These are phyloP conservation scores for Hemicordylus capensis DNA, from an alignment of 2,113 vertebrate species.

Conservation along the genomic window DNA sequence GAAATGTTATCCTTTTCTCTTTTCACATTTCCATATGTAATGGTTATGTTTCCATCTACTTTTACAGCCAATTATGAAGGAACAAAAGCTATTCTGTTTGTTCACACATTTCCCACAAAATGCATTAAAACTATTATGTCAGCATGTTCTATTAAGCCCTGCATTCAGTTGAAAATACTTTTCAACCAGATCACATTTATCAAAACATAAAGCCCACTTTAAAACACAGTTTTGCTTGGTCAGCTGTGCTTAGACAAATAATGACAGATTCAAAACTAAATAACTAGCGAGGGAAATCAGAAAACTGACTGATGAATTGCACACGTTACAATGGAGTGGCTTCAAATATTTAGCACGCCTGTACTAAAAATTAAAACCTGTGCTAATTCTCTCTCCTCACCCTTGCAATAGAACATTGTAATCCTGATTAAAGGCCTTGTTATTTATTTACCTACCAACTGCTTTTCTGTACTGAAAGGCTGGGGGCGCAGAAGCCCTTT, in stretches of 20 bases:
- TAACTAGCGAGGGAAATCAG: constrained; percentile 83
- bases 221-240: constrained; percentile 89
- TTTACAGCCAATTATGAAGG: constrained; percentile 90
- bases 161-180: constrained; percentile 89
- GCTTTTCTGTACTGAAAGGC: constrained; percentile 52
- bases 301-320: constrained; percentile 81
- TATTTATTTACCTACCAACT: constrained; percentile 38
- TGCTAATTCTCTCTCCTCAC: constrained; percentile 52
- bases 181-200: constrained; percentile 91
- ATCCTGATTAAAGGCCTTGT: constrained; percentile 42
- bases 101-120: constrained; percentile 90
- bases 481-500: constrained; percentile 13
- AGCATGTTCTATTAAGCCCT: constrained; percentile 89
- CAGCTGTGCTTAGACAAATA: constrained; percentile 90
- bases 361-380: constrained; percentile 69
- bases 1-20: constrained; percentile 83
- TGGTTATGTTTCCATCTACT: constrained; percentile 88
- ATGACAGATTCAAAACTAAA: constrained; percentile 87
- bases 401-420: constrained; percentile 49
- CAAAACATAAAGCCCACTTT: constrained; percentile 91
- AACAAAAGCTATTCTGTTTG: constrained; percentile 91
- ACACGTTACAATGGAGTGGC: constrained; percentile 72
- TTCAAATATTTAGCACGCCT: constrained; percentile 82
- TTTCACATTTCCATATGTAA: constrained; percentile 88
- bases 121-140: constrained; percentile 90